Evolutionary conservation across 2,113 vertebrate species (phyloP), one percentile per base, ranked within the genome.

Genomic region (Alexandromys fortis): DNA sequence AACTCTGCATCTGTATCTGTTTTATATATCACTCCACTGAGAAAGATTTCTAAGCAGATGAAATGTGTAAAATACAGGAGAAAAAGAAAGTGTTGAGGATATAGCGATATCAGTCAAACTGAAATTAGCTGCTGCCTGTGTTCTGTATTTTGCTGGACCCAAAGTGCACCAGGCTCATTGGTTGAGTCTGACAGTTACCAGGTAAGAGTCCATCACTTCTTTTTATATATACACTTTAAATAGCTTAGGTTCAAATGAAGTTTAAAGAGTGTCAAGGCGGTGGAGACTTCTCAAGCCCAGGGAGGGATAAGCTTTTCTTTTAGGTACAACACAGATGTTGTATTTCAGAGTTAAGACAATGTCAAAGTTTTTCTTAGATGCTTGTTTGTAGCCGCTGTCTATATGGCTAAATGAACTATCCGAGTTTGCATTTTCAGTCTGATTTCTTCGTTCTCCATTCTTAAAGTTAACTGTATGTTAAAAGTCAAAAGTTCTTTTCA

Each of bases 41-140:
- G 92, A 90, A 97, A 91, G 42, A 28, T 73, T 65, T 89, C 86
- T 87, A 89, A 95, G 75, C 82, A 92, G 90, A 96, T 72, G 78
- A n/a, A 86, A 47, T 72, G 76, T 94, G 21, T 78, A 90, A 95
- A 92, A 42, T 47, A 91, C 7, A 1, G 52, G 73, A 96, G 73
- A 89, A 89, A 81, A 92, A 95, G 94, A 93, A 93, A 95, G 14
- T 89, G 72, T 75, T 82, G 61, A 86, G 89, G 47, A 86, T 45
- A 89, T 0, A 38, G 13, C 76, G 75, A 86, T 72, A 96, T 94
- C 86, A 89, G 35, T 97, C 92, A 97, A 95, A 35, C 68, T 97
- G 92, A 94, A 97, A 81, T 79, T 90, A 92, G 38, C 92, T 91
- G 79, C 70, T 63, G 82, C 96, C 86, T 96, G 86, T 87, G 95